Evolutionary conservation across 2,888 invertebrate genomes (phyloP).

Genomic region (Thymelicus acteon): DNA sequence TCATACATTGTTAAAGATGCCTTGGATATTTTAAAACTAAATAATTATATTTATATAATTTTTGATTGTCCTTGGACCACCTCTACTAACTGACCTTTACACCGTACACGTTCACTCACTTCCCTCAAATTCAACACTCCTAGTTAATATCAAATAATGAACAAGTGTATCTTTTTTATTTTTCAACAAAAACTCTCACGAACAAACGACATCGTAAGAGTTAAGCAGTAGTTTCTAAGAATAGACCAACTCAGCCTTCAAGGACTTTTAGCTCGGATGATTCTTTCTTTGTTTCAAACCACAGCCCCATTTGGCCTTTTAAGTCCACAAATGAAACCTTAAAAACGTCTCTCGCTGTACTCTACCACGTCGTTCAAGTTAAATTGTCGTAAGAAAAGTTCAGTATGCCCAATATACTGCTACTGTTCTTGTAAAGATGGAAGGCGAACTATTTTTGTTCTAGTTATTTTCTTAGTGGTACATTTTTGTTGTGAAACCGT

Average conservation of each 20-base stretch:
- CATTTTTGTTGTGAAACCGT: constrained; percentile 26
- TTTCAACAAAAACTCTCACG: neutral
- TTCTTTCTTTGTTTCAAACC: constrained; percentile 38
- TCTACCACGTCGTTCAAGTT: constrained; percentile 33
- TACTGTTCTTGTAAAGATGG: constrained; percentile 21
- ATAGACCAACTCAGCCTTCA: constrained; percentile 34
- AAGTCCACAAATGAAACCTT: constrained; percentile 39
- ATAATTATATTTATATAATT: too few species aligned
- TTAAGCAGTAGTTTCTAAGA: constrained; percentile 26
- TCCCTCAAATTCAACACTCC: neutral
- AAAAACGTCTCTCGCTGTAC: constrained; percentile 33
- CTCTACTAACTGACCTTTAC: too few species aligned
- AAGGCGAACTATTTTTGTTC: constrained; percentile 26
- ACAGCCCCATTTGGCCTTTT: constrained; percentile 38
- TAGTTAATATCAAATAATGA: neutral
- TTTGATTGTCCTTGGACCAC: too few species aligned
- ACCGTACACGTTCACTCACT: too few species aligned
- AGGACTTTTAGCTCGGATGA: constrained; percentile 38
- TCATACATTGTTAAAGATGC: too few species aligned
- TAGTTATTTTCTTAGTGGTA: constrained; percentile 13
- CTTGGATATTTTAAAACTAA: too few species aligned
- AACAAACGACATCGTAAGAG: constrained; percentile 12
- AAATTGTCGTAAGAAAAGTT: constrained; percentile 37
- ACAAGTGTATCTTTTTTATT: neutral
- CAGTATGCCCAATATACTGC: constrained; percentile 35